Conservation (phyloP, 2,888 invertebrate species). For the Julus scandinavius region DNA sequence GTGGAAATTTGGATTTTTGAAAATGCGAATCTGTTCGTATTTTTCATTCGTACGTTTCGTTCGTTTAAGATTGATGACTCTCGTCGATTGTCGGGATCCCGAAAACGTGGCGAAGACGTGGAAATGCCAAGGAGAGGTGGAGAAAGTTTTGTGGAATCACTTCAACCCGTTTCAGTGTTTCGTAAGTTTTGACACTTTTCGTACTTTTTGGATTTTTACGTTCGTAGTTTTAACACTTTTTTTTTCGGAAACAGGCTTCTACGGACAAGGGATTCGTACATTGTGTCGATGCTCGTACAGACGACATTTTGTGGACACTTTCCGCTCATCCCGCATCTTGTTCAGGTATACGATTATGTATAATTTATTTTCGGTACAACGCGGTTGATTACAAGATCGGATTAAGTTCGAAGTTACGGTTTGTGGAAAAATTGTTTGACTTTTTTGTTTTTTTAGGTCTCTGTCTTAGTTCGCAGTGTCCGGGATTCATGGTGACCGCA, state of each 20-base stretch:
- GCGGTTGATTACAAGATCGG: too few relatives aligned
- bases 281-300: constrained; percentile 77
- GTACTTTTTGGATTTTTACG: neutral
- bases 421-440: too few relatives aligned
- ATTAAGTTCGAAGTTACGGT: too few relatives aligned
- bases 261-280: constrained; percentile 74
- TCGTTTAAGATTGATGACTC: constrained; percentile 73
- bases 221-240: too few relatives aligned
- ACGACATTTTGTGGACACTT: constrained; percentile 76
- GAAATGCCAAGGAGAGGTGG: constrained; percentile 83
- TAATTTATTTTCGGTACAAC: too few relatives aligned
- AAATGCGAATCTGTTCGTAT: neutral
- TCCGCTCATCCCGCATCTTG: constrained; percentile 85
- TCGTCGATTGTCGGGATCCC: constrained; percentile 81
- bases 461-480: constrained; percentile 76
- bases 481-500: constrained; percentile 80
- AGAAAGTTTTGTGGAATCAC: constrained; percentile 86
- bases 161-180: constrained; percentile 82
- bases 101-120: constrained; percentile 74
- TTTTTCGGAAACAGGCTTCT: constrained; percentile 66
- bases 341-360: constrained; percentile 72
- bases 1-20: constrained; percentile 50
- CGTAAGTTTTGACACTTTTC: constrained; percentile 68
- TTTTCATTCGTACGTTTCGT: neutral
- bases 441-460: constrained; percentile 65